These are phyloP conservation scores for Siderastrea siderea DNA, from an alignment of 92 coral and sea anemone genomes.

Conservation along the genomic window DNA sequence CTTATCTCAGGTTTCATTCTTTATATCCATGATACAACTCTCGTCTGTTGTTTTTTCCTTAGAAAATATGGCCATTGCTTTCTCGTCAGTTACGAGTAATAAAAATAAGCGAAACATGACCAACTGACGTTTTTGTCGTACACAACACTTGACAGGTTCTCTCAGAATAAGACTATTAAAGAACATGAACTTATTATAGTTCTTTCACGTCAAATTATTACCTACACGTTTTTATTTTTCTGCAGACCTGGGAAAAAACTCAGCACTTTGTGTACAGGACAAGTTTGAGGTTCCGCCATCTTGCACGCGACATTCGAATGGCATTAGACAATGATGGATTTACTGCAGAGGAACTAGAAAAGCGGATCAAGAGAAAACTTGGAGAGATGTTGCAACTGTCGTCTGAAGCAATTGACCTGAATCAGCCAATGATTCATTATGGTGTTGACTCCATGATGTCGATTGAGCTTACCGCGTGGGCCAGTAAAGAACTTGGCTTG, in stretches of 20 bases:
- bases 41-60: too few species aligned
- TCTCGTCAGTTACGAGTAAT: too few species aligned
- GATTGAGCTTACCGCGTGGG: not conserved
- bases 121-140: too few species aligned
- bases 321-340: not conserved
- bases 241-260: not conserved
- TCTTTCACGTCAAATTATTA: too few species aligned
- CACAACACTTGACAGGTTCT: too few species aligned
- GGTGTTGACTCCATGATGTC: constrained; percentile 12
- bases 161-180: too few species aligned
- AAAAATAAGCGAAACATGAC: too few species aligned
- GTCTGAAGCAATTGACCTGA: not conserved
- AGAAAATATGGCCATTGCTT: too few species aligned
- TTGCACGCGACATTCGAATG: not conserved
- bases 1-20: not conserved
- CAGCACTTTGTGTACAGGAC: not conserved
- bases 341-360: not conserved
- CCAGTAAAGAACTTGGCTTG: constrained; percentile 1
- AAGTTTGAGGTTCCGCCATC: not conserved
- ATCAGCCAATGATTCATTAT: constrained; percentile 2
- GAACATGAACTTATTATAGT: not conserved
- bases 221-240: not conserved
- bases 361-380: too few species aligned
- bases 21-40: not conserved
- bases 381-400: not conserved